Conservation (phyloP, 1,140 invertebrate genomes). For the Calephelis virginiensis region DNA sequence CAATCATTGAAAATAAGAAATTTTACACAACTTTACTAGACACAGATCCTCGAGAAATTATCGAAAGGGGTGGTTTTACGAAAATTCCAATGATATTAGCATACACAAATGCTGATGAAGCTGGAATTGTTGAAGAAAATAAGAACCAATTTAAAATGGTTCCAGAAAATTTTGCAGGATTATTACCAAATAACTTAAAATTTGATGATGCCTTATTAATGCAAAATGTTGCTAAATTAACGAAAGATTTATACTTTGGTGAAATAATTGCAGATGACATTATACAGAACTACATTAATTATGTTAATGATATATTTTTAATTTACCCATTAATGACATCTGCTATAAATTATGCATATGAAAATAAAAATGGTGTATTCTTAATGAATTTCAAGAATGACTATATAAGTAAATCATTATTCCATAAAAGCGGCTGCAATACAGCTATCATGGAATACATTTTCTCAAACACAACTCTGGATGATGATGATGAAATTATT, state of each 20-base stretch:
- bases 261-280: constrained; percentile 31
- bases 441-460: constrained; percentile 32
- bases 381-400: constrained; percentile 51
- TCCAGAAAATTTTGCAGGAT: constrained; percentile 42
- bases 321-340: constrained; percentile 54
- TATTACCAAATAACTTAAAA: constrained; percentile 55
- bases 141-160: constrained; percentile 33
- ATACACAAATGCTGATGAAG: constrained; percentile 51
- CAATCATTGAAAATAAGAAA: constrained; percentile 48
- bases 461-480: constrained; percentile 25
- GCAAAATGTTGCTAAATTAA: constrained; percentile 41
- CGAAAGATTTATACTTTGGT: constrained; percentile 58
- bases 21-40: constrained; percentile 40
- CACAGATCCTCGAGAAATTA: constrained; percentile 42
- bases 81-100: constrained; percentile 32
- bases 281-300: constrained; percentile 43
- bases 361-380: constrained; percentile 42
- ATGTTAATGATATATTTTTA: constrained; percentile 52
- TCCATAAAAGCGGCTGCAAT: background rate
- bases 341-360: constrained; percentile 41
- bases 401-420: background rate
- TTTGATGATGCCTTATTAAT: constrained; percentile 39
- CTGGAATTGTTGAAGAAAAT: constrained; percentile 33
- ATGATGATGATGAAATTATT: constrained; percentile 29
- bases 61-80: constrained; percentile 28